Conservation (phyloP, 2,797 vertebrate genomes). For the Sebastolobus altivelis region DNA sequence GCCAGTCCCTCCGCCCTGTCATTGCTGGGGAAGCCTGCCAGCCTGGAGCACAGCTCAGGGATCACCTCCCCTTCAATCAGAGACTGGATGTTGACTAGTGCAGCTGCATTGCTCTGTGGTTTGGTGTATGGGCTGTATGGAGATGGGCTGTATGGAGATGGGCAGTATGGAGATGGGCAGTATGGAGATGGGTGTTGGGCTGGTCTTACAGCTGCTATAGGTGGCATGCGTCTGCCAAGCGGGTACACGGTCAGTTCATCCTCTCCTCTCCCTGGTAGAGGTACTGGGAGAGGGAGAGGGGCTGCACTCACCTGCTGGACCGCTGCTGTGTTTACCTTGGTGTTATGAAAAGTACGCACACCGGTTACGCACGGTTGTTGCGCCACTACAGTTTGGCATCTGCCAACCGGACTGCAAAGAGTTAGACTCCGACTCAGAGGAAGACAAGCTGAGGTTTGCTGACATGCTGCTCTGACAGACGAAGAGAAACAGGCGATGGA, state of each 20-base stretch:
- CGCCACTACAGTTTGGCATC: neutral
- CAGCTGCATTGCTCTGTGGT: neutral
- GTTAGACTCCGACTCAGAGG: neutral
- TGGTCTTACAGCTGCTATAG: neutral
- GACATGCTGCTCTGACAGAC: conserved; percentile 25
- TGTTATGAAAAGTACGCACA: neutral
- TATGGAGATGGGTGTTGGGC: neutral
- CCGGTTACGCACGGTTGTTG: neutral
- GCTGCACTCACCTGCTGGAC: conserved; percentile 22
- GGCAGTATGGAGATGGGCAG: conserved; percentile 5
- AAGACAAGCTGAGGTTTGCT: neutral
- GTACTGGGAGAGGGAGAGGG: neutral
- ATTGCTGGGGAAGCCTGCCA: conserved; percentile 23
- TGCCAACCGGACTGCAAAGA: neutral
- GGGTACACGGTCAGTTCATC: neutral
- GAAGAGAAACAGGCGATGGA: conserved; percentile 11
- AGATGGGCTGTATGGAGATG: conserved; percentile 12
- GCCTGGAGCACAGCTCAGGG: conserved; percentile 41
- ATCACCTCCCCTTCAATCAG: conserved; percentile 47
- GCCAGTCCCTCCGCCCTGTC: conserved; percentile 41
- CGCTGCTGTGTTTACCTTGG: neutral
- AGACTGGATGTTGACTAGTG: conserved; percentile 1
- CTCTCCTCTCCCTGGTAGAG: neutral
- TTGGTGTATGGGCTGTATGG: conserved; percentile 1
- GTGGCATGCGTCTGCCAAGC: neutral